phyloP scores from a whole-genome alignment of 2,797 vertebrate genomes.

The Protonibea diacanthus region DNA sequence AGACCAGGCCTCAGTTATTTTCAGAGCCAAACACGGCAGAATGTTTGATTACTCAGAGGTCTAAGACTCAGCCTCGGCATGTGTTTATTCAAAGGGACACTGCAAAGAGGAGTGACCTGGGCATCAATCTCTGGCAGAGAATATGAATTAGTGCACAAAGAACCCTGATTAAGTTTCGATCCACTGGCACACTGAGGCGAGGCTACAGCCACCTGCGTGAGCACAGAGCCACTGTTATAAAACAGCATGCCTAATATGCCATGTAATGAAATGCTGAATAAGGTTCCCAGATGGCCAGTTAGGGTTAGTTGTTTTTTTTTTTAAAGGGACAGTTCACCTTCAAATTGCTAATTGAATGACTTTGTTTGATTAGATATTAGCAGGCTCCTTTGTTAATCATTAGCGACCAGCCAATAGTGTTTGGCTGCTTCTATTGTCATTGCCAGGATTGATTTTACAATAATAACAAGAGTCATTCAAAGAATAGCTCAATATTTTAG shows the following conservation, averaged over 20 bases:
- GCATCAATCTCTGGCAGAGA: slow-evolving; percentile 49
- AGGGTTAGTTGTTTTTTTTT: slow-evolving; percentile 68
- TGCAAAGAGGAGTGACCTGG: slow-evolving; percentile 52
- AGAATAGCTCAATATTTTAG: background rate
- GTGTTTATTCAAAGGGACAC: slow-evolving; percentile 68
- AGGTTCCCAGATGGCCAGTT: slow-evolving; percentile 50
- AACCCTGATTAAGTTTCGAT: slow-evolving; percentile 81
- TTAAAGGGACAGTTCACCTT: slow-evolving; percentile 61
- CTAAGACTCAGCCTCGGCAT: slow-evolving; percentile 40
- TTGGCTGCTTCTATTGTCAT: background rate
- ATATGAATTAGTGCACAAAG: slow-evolving; percentile 72
- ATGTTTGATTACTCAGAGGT: slow-evolving; percentile 69
- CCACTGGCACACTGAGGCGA: slow-evolving; percentile 42
- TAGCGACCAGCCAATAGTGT: background rate
- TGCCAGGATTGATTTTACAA: slow-evolving; percentile 2
- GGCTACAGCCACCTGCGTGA: slow-evolving; percentile 36
- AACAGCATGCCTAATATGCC: slow-evolving; percentile 70
- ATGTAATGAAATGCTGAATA: slow-evolving; percentile 77
- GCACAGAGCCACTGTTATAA: slow-evolving; percentile 53
- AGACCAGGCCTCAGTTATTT: slow-evolving; percentile 39
- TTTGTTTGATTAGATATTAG: slow-evolving; percentile 30
- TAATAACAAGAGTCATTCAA: slow-evolving; percentile 12
- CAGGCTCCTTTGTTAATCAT: slow-evolving; percentile 8
- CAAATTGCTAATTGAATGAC: slow-evolving; percentile 48
- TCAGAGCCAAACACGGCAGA: slow-evolving; percentile 57